Conservation (phyloP, 2,113 vertebrate genomes). For the Sander lucioperca region DNA sequence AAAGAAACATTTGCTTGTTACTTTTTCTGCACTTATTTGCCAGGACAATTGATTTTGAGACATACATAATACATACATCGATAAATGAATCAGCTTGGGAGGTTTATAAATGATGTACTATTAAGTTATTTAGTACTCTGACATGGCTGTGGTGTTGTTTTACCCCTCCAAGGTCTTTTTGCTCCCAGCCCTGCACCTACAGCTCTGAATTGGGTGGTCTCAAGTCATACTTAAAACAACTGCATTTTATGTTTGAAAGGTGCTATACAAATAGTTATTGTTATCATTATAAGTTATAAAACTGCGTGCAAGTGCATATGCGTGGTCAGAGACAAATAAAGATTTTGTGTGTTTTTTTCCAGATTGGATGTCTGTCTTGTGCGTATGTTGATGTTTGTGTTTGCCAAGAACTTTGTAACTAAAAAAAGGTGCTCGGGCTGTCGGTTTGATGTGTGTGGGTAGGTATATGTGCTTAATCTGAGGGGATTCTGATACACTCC, state of each 20-base stretch:
- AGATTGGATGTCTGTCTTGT: neutral
- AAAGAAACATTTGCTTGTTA: neutral
- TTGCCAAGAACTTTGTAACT: neutral
- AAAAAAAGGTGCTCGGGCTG: slow-evolving; percentile 5
- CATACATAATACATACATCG: too few relatives aligned
- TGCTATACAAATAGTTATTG: too few relatives aligned
- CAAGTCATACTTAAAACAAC: neutral
- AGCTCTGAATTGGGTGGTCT: neutral
- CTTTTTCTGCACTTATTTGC: neutral
- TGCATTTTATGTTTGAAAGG: too few relatives aligned
- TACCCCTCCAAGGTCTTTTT: neutral
- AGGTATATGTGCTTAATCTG: slow-evolving; percentile 26
- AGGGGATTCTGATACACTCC: slow-evolving; percentile 28
- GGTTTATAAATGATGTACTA: neutral
- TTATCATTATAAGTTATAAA: neutral
- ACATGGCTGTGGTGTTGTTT: neutral
- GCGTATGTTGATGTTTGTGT: slow-evolving; percentile 1
- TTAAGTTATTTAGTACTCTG: neutral
- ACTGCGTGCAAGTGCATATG: neutral
- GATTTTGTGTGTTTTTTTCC: neutral
- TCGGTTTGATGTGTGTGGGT: slow-evolving; percentile 24
- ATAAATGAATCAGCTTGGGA: neutral
- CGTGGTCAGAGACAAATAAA: neutral
- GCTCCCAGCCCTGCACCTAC: slow-evolving; percentile 15
- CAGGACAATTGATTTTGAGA: neutral